Evolutionary conservation across 2,797 vertebrate species (phyloP), one percentile per base, ranked within the genome.

Genomic region (Hephaestus fuliginosus): DNA sequence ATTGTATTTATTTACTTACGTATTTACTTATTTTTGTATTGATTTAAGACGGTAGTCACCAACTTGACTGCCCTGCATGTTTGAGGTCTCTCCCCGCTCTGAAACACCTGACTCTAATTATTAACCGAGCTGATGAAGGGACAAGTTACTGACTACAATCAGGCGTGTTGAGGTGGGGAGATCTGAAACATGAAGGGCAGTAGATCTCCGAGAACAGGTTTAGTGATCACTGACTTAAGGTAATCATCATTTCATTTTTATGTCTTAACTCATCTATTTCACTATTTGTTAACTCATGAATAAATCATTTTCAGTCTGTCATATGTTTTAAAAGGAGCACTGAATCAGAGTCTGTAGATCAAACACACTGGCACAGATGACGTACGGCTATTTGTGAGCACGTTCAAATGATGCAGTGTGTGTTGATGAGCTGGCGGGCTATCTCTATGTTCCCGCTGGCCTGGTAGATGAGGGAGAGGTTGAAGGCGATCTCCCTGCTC

Each of bases 401-500:
- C 30, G 60, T 49, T 89, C 52, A 94, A 57, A 94, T 28, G 1
- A 87, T 0, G 67, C 93, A 94, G 78, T 94, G 46, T 0, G 83
- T 88, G 67, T 51, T 83, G 28, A 93, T 91, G 43, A 93, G 76
- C 33, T 91, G 87, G 5, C 76, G 82, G 13, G 91, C 89, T 83
- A 92, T 79, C 51, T 81, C 83, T 53, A 74, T n/a, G 72, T 94
- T 93, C 14, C 92, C 91, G 0, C 91, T 93, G 81, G 83, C 67
- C 86, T 92, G 92, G 25, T 93, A 94, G 81, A 95, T 92, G 78
- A 93, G 92, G 0, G 94, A 91, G 14, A 93, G 82, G 86, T 94
- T 93, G 80, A 94, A 95, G 74, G 92, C 89, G 2, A 92, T 91
- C 78, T 95, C 94, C 48, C 85, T 85, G 1, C 56, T 90, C 78